These are phyloP conservation scores for Mallotus villosus DNA, from an alignment of 2,797 vertebrate genomes.

Conservation along the genomic window DNA sequence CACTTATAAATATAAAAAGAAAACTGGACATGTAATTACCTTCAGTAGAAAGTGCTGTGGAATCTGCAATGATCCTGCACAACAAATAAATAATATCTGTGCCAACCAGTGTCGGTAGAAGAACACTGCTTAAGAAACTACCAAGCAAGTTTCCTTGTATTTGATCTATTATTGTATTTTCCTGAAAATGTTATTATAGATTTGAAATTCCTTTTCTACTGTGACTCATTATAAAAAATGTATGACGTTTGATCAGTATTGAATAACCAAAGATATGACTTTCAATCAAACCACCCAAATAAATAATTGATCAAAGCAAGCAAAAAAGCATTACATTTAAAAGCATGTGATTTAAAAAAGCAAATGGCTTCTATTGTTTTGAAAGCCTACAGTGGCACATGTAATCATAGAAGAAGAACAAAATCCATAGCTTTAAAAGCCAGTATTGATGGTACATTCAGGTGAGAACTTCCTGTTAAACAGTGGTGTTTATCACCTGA, in stretches of 20 bases:
- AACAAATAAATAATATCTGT: not conserved
- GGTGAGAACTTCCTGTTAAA: conserved; percentile 56
- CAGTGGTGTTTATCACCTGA: conserved; percentile 28
- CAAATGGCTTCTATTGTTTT: conserved; percentile 37
- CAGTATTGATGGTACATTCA: conserved; percentile 42
- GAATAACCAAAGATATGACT: conserved; percentile 22
- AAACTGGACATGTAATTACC: conserved; percentile 44
- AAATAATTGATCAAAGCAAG: conserved; percentile 38
- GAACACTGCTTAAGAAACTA: conserved; percentile 26
- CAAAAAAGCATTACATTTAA: conserved; percentile 46
- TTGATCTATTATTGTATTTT: conserved; percentile 27
- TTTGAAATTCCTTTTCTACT: not conserved
- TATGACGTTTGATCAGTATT: conserved; percentile 17
- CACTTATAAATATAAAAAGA: conserved; percentile 12
- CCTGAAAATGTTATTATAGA: not conserved
- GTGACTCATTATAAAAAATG: not conserved
- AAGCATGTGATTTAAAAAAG: conserved; percentile 46
- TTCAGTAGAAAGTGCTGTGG: conserved; percentile 56
- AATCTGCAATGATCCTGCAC: conserved; percentile 34
- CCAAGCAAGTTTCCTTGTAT: conserved; percentile 34
- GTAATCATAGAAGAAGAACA: conserved; percentile 61
- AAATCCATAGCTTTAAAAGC: conserved; percentile 50
- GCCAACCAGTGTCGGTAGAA: conserved; percentile 33
- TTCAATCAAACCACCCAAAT: conserved; percentile 21
- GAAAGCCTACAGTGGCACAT: conserved; percentile 68